These are phyloP conservation scores for Eupsilia transversa DNA, from an alignment of 2,888 invertebrate genomes.

Conservation along the genomic window DNA sequence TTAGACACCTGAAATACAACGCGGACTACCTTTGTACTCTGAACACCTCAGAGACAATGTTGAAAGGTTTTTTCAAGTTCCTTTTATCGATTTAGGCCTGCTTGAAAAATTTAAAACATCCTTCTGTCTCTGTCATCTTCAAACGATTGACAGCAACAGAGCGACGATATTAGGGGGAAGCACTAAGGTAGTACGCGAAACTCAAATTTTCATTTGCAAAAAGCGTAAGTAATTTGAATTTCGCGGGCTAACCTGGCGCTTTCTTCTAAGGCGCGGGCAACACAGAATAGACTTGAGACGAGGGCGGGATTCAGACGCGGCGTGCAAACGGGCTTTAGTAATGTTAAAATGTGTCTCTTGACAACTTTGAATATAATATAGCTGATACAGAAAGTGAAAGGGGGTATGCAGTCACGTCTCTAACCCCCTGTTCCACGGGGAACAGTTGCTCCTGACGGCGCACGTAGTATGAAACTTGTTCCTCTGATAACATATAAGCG, in stretches of 20 bases:
- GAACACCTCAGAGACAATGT: not conserved
- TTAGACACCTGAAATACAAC: not conserved
- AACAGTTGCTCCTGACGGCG: constrained; percentile 59
- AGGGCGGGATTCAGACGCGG: too few species aligned
- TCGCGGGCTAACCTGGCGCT: too few species aligned
- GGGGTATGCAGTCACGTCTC: constrained; percentile 53
- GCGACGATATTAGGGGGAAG: not conserved
- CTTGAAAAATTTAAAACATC: not conserved
- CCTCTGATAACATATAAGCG: constrained; percentile 47
- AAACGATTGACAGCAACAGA: not conserved
- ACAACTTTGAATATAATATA: not conserved
- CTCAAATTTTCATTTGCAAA: too few species aligned
- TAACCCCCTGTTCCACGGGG: constrained; percentile 30
- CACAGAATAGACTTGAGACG: too few species aligned
- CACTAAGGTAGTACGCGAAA: too few species aligned
- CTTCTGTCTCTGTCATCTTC: not conserved
- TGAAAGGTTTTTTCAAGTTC: not conserved
- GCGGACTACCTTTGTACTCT: not conserved
- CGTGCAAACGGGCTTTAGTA: not conserved
- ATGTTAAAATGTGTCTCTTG: not conserved
- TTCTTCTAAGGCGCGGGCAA: too few species aligned
- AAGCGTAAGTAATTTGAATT: too few species aligned
- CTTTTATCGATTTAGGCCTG: not conserved
- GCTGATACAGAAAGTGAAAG: constrained; percentile 27
- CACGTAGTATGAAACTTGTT: constrained; percentile 65